phyloP scores from a whole-genome alignment of 2,113 vertebrate species.

The Chloroceryle aenea region DNA sequence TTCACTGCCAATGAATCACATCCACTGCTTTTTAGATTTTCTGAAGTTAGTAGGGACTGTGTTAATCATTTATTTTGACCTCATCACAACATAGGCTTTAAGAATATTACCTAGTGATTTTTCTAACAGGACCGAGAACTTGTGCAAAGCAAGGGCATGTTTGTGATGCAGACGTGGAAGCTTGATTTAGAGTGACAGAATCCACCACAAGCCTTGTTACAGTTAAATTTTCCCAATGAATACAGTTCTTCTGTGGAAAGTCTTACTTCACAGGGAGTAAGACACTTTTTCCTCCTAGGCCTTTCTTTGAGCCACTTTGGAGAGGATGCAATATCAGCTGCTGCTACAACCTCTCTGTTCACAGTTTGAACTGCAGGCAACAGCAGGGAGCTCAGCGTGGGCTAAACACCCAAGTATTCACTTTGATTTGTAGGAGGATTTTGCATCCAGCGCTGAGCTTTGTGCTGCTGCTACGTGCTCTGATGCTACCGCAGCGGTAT shows the following conservation, averaged over 20 bases:
- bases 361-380: neutral
- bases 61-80: neutral
- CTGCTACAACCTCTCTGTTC: neutral
- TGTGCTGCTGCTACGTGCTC: neutral
- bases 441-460: neutral
- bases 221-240: neutral
- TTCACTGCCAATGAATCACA: neutral
- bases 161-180: neutral
- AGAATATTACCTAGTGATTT: neutral
- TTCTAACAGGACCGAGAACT: neutral
- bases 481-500: neutral
- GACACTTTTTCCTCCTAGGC: neutral
- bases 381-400: constrained; percentile 16
- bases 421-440: constrained; percentile 10
- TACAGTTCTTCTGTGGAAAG: neutral
- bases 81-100: neutral
- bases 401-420: neutral
- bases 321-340: neutral
- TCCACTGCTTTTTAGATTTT: neutral
- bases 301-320: constrained; percentile 9
- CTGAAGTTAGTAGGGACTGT: neutral
- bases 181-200: neutral
- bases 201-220: neutral
- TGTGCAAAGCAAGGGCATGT: neutral
- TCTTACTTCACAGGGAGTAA: neutral